Evolutionary conservation across 2,888 invertebrate species (phyloP), one percentile per base, ranked within the genome.

Genomic region (Lithophane semibrunnea): DNA sequence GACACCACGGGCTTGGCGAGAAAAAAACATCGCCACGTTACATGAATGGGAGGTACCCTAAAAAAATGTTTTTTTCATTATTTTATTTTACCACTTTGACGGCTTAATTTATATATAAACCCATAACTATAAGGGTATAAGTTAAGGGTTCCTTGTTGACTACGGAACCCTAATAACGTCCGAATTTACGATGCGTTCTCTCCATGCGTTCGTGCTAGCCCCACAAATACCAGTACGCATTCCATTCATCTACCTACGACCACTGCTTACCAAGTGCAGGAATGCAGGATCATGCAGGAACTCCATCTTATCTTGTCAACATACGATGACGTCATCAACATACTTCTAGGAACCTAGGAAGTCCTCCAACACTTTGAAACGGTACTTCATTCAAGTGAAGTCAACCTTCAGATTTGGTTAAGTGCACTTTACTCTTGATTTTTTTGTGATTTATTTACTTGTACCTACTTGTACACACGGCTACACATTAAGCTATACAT

Each of bases 321-420:
- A 49, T 1, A 37, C 16, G 12, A n/a, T 66, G 47, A 67, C 49
- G n/a, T 68, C 37, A 67, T 72, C n/a, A 67, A 13, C 3, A 18
- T 47, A 72, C 5, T 42, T 68, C 37, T 49, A 42, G 18, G 37
- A 71, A 72, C 4, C 12, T 13, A 67, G n/a, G 49, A 67, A 68
- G 72, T 49, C n/a, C 37, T 67, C 68, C n/a, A 49, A 42, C 8
- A 37, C 13, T 68, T 24, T 9, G 8, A 68, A 42, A 24, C 10
- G 21, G n/a, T 72, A 67, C 68, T 72, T 24, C n/a, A 67, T 18
- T 49, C 37, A 67, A 72, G 37, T 67, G 49, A 13, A 37, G n/a
- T 67, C 12, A 24, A 49, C n/a, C 67, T 49, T 49, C n/a, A 67
- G 10, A 47, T 64, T 70, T 47, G 29, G 47, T 29, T 47, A 70